Conservation (phyloP, 2,797 vertebrate genomes). For the Triplophysa bombifrons region DNA sequence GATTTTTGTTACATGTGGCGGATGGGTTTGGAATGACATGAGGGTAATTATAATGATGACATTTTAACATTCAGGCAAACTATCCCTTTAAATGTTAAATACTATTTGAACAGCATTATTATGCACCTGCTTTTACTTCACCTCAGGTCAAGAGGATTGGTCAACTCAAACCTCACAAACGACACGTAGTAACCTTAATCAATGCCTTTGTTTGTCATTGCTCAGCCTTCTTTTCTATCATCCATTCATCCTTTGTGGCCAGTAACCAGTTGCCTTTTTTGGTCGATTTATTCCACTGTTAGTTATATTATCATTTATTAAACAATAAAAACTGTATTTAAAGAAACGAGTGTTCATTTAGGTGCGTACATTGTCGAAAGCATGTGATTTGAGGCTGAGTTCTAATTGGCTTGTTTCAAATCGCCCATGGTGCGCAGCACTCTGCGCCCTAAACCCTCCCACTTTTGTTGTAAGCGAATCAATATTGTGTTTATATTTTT, state of each 20-base stretch:
- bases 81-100: not conserved
- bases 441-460: no score
- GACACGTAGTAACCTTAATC: slow-evolving; percentile 60
- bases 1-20: not conserved
- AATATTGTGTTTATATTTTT: no score
- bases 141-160: slow-evolving; percentile 37
- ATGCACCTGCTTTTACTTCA: not conserved
- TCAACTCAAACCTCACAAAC: slow-evolving; percentile 65
- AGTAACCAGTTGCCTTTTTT: slow-evolving; percentile 58
- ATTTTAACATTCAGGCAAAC: not conserved
- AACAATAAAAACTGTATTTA: no score
- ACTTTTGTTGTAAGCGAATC: no score
- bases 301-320: no score
- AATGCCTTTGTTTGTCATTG: slow-evolving; percentile 76
- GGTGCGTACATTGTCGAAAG: no score
- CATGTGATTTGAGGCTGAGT: no score
- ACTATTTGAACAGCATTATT: not conserved
- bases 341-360: no score
- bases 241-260: slow-evolving; percentile 60
- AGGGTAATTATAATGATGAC: not conserved
- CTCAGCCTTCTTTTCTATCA: slow-evolving; percentile 78
- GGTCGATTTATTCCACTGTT: not conserved
- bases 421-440: no score
- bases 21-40: not conserved
- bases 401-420: no score